Conservation (phyloP, 2,797 vertebrate genomes). For the Danio tinwini region DNA sequence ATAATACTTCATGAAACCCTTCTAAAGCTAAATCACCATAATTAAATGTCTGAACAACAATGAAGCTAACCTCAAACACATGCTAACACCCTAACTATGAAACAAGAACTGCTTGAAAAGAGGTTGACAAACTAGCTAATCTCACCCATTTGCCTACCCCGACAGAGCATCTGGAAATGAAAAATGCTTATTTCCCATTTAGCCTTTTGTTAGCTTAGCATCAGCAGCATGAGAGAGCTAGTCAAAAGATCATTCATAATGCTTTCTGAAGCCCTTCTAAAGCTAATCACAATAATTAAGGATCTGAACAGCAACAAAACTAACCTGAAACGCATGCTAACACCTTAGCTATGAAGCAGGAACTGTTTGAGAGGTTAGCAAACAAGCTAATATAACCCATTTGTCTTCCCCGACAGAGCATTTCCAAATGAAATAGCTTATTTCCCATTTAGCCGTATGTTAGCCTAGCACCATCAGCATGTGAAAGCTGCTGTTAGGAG, state of each 20-base stretch:
- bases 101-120: neutral
- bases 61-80: constrained; percentile 49
- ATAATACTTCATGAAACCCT: constrained; percentile 70
- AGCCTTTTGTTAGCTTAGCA: constrained; percentile 24
- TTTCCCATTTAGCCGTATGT: neutral
- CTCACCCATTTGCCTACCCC: constrained; percentile 25
- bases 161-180: constrained; percentile 45
- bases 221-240: constrained; percentile 65
- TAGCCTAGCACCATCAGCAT: constrained; percentile 63
- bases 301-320: constrained; percentile 45
- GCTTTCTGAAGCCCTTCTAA: constrained; percentile 67
- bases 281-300: no score
- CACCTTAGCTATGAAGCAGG: constrained; percentile 3
- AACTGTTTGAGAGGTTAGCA: constrained; percentile 13
- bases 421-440: neutral
- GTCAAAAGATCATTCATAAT: constrained; percentile 68
- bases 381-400: constrained; percentile 43
- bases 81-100: no score
- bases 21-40: constrained; percentile 74
- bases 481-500: constrained; percentile 59
- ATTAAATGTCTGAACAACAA: constrained; percentile 72
- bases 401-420: constrained; percentile 50
- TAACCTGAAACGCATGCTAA: neutral
- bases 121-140: constrained; percentile 45
- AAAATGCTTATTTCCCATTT: constrained; percentile 4